A percentile compares a stretch with the other conserved stretches of the same genome.
Evolutionary conservation across 2,888 invertebrate species (phyloP).

Genomic region (Nemotelus nigrinus): DNA sequence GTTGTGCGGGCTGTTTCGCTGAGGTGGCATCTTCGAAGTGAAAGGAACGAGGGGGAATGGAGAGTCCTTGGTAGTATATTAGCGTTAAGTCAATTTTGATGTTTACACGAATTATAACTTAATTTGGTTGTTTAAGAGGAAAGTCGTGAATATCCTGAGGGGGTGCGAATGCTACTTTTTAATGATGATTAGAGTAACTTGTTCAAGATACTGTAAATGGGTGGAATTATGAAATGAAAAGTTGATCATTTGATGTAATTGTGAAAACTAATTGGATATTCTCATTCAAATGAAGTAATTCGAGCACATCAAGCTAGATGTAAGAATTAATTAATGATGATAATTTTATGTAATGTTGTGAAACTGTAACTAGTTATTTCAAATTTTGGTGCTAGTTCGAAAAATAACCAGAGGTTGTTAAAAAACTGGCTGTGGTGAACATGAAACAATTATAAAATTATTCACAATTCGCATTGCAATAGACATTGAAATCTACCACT

Average conservation of each 20-base stretch:
- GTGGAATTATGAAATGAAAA: slow-evolving; percentile 3
- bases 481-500: too few relatives aligned
- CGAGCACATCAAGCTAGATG: too few relatives aligned
- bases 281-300: too few relatives aligned
- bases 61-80: slow-evolving; percentile 48
- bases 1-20: neutral
- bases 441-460: too few relatives aligned
- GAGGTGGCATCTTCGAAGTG: neutral
- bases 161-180: slow-evolving; percentile 1
- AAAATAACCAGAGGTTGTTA: too few relatives aligned
- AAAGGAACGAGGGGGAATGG: slow-evolving; percentile 14
- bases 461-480: too few relatives aligned
- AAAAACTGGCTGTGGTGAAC: too few relatives aligned
- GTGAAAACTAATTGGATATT: neutral
- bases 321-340: too few relatives aligned
- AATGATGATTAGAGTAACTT: slow-evolving; percentile 34
- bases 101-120: slow-evolving; percentile 57
- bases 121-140: slow-evolving; percentile 52
- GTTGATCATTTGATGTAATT: slow-evolving; percentile 23
- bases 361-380: too few relatives aligned
- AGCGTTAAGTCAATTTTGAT: slow-evolving; percentile 56
- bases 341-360: too few relatives aligned
- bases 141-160: slow-evolving; percentile 11
- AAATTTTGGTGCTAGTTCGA: too few relatives aligned
- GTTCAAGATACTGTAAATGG: neutral